Evolutionary conservation across 2,797 vertebrate species (phyloP), one percentile per base, ranked within the genome.

Genomic region (Melanitta fusca): DNA sequence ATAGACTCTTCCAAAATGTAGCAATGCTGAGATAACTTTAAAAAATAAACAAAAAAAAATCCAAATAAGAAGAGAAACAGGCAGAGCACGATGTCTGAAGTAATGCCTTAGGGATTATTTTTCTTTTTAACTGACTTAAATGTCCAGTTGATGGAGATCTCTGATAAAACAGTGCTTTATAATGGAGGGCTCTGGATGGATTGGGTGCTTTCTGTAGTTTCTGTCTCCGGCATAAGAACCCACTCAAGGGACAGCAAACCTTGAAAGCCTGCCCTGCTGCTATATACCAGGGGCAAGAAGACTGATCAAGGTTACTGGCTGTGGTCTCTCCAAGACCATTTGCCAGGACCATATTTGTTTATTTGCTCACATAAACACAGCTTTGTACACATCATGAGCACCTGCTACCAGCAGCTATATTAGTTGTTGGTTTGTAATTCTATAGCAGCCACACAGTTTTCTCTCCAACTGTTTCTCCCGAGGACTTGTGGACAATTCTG

Each of bases 301-400:
- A 65, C 24, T 28, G 17, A 10, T 94, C 36, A 41, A 32, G 16
- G 13, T 51, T 85, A 5, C 41, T 60, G 68, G 11, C 60, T 77
- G 20, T 74, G 18, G 49, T 36, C 17, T 85, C 49, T 91, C 53
- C 43, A 56, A 2, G 19, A 72, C 24, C 45, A 24, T 61, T 64
- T n/a, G 8, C 30, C 12, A 39, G 49, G 25, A 41, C 41, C 0
- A 0, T 34, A 3, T 73, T 88, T 45, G 58, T 65, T 66, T 38
- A 62, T 25, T 77, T 2, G 8, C 53, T 75, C 25, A 25, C 22
- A 22, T 30, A 11, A 47, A 28, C 10, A 79, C n/a, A 70, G 6
- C 22, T 65, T 51, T 61, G 25, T 73, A 34, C 21, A 13, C n/a
- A 85, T 65, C 78, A 28, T 51, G 64, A 91, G 20, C 71, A 43